Percentiles rank a stretch among this genome's conserved stretches.
Conservation (phyloP, 2,888 invertebrate species). For the Melieria crassipennis region DNA sequence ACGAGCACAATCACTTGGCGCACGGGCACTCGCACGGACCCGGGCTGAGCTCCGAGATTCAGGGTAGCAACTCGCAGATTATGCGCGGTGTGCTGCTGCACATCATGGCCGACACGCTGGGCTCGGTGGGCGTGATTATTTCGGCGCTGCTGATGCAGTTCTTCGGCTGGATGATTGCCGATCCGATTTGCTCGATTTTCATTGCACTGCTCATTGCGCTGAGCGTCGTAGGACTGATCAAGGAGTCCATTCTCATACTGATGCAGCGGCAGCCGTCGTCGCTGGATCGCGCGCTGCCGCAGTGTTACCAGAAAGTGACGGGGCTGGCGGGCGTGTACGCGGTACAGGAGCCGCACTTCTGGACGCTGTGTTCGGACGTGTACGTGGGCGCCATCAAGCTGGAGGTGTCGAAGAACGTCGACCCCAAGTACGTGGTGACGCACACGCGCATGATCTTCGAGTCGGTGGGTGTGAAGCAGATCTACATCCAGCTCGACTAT, state of each 20-base stretch:
- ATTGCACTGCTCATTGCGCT: constrained; percentile 90
- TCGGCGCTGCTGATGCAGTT: constrained; percentile 92
- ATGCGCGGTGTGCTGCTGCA: constrained; percentile 98
- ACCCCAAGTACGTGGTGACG: constrained; percentile 90
- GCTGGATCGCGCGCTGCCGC: constrained; percentile 84
- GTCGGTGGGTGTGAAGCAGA: constrained; percentile 88
- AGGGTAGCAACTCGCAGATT: constrained; percentile 80
- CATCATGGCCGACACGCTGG: constrained; percentile 94
- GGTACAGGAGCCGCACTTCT: constrained; percentile 97
- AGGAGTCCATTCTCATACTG: constrained; percentile 87
- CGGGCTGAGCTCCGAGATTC: constrained; percentile 50
- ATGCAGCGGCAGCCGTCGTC: constrained; percentile 93
- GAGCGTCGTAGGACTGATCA: constrained; percentile 85
- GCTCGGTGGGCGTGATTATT: constrained; percentile 96
- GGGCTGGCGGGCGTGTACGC: constrained; percentile 94
- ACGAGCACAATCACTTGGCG: constrained; percentile 54
- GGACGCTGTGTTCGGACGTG: constrained; percentile 95
- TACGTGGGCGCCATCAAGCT: constrained; percentile 93
- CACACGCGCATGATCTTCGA: constrained; percentile 95
- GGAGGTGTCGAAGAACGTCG: constrained; percentile 93
- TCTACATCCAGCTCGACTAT: constrained; percentile 94
- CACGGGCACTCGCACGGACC: constrained; percentile 59
- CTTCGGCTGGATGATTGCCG: constrained; percentile 99
- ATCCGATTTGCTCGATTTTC: constrained; percentile 97
- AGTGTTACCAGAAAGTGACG: constrained; percentile 88